Evolutionary conservation across 2,888 invertebrate species (phyloP).

Genomic region (Sicus ferrugineus): DNA sequence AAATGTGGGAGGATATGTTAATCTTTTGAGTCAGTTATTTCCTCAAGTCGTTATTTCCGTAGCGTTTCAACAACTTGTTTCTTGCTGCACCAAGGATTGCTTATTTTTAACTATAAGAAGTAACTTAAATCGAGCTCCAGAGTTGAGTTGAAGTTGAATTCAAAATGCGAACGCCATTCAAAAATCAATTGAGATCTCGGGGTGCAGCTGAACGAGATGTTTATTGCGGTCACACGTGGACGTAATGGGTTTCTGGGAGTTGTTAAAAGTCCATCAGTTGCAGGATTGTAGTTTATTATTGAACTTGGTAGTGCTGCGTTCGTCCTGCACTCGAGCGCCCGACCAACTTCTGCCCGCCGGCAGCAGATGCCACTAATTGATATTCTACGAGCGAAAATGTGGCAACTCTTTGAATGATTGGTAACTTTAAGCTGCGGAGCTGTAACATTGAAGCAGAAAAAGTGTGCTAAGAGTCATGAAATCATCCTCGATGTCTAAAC

Average conservation of each 20-base stretch:
- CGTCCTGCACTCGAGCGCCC: neutral
- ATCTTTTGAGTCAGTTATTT: too few species aligned
- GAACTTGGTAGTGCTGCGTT: neutral
- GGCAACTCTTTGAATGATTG: neutral
- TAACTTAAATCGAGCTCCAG: too few species aligned
- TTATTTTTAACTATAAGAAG: too few species aligned
- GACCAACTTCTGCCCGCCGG: neutral
- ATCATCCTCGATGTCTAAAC: too few species aligned
- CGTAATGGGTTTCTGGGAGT: slow-evolving; percentile 18
- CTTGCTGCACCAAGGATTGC: too few species aligned
- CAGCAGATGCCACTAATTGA: slow-evolving; percentile 20
- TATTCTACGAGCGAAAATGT: slow-evolving; percentile 10
- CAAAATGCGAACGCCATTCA: too few species aligned
- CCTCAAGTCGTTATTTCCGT: too few species aligned
- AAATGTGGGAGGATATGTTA: too few species aligned
- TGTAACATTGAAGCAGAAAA: neutral
- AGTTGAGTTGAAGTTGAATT: too few species aligned
- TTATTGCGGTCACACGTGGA: slow-evolving; percentile 26
- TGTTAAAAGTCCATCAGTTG: slow-evolving; percentile 21
- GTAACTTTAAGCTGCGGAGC: neutral
- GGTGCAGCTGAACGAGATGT: slow-evolving; percentile 34
- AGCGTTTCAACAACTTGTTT: too few species aligned
- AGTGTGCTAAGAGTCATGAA: too few species aligned
- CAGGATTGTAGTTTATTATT: neutral
- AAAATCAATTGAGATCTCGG: too few species aligned